Conservation (phyloP, 1,140 invertebrate species). For the Zeugodacus cucurbitae region DNA sequence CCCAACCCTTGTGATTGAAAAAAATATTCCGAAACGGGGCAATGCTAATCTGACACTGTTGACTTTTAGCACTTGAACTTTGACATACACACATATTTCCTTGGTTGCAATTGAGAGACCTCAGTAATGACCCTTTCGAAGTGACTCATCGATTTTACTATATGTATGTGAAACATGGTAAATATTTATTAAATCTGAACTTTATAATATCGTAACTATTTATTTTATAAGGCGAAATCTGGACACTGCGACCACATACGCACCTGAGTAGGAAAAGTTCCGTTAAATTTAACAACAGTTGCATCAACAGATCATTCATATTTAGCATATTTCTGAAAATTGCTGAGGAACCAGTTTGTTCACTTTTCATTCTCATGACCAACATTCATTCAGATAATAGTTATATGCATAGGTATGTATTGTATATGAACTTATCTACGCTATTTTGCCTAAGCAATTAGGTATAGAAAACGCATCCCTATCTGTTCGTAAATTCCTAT, state of each 20-base stretch:
- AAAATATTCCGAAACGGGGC: not conserved
- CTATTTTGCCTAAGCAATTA: not conserved
- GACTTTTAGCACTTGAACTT: not conserved
- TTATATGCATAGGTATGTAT: not conserved
- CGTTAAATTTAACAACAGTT: not conserved
- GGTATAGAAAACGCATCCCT: not conserved
- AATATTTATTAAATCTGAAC: too few relatives aligned
- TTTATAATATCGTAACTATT: too few relatives aligned
- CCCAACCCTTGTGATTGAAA: not conserved
- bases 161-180: too few relatives aligned
- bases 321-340: not conserved
- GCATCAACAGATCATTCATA: not conserved
- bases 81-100: not conserved
- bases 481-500: not conserved
- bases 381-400: not conserved
- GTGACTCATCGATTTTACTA: not conserved
- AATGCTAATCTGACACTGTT: not conserved
- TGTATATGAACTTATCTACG: not conserved
- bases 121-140: not conserved
- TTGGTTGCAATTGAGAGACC: too few relatives aligned
- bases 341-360: not conserved
- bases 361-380: slow-evolving; percentile 26
- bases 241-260: not conserved
- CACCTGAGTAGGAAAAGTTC: not conserved
- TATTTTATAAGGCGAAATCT: too few relatives aligned